Evolutionary conservation across 2,113 vertebrate genomes (phyloP).

Genomic region (Setophaga petechia): DNA sequence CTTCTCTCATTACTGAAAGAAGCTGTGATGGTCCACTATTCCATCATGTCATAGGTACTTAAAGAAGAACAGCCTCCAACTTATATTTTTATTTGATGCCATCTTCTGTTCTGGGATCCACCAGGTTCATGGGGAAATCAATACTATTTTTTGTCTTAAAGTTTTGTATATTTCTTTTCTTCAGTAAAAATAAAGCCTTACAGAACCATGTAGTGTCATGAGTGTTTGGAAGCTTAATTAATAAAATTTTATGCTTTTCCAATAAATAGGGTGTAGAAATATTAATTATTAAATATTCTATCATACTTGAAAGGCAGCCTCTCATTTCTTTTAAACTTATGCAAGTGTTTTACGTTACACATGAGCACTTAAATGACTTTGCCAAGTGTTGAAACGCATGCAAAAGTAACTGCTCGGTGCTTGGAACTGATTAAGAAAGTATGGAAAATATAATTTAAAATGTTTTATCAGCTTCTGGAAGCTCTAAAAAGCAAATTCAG

Average conservation of each 20-base stretch:
- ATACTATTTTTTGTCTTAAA: background rate
- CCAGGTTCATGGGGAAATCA: background rate
- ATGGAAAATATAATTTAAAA: background rate
- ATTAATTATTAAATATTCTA: background rate
- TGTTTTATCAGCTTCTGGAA: conserved; percentile 18
- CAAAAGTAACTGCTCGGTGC: background rate
- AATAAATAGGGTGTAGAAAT: background rate
- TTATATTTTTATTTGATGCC: background rate
- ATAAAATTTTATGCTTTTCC: background rate
- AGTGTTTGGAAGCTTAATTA: background rate
- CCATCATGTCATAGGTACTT: background rate
- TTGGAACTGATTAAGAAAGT: conserved; percentile 8
- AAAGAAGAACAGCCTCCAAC: background rate
- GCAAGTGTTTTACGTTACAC: background rate
- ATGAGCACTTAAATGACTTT: conserved; percentile 21
- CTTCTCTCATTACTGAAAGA: background rate
- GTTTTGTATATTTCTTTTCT: background rate
- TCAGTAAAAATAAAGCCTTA: background rate
- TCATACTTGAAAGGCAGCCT: background rate
- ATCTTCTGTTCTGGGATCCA: background rate
- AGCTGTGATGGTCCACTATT: background rate
- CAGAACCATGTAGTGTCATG: background rate
- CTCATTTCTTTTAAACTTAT: background rate
- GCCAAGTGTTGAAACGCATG: background rate
- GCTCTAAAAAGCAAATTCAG: background rate